Base-by-base conservation (phyloP, 2,888 invertebrate genomes). In the Hesperia comma region DNA sequence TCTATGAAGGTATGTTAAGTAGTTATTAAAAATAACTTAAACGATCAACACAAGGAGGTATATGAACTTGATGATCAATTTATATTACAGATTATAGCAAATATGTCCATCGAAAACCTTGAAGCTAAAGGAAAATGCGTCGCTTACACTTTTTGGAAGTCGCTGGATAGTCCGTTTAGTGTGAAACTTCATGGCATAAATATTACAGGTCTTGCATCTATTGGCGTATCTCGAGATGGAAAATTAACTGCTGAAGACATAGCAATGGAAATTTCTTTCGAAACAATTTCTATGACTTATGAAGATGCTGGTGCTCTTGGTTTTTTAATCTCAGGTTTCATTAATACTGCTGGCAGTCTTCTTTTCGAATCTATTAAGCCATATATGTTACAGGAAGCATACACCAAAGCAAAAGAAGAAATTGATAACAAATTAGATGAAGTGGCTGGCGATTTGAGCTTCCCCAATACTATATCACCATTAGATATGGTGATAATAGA, bases 281-380 rank as follows among this genome's bases (percentile, higher is more conserved):
- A 93, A 21, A 94, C 94, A 58, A 95, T 97, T 77, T 89, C 94
- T 14, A 94, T 96, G 92, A 94, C 96, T 76, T 96, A 97, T 77
- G 94, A 96, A 79, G 95, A 96, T 77, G 90, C 96, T 0, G 95
- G 96, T 12, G 94, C 96, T 69, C 85, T 96, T 69, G 95, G 95
- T 0, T 90, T 93, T 6, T 76, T 92, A 2, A 90, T 93, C 56
- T 94, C 95, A 82, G 93, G 95, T 1, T 88, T 96, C 58, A 93
- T 97, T 58, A 97, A 97, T 80, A 95, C 95, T 0, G 94, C 96
- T 0, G 96, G 96, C 1, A 94, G 94, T 26, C 94, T 96, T 71
- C 93, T 97, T 33, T 96, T 97, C 77, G 96, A 96, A 78, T 95
- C 95, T 43, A 95, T 97, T 76, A 97, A 97, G 79, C 96, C 96